phyloP scores from a whole-genome alignment of 2,113 vertebrate species.

The Kryptolebias marmoratus region DNA sequence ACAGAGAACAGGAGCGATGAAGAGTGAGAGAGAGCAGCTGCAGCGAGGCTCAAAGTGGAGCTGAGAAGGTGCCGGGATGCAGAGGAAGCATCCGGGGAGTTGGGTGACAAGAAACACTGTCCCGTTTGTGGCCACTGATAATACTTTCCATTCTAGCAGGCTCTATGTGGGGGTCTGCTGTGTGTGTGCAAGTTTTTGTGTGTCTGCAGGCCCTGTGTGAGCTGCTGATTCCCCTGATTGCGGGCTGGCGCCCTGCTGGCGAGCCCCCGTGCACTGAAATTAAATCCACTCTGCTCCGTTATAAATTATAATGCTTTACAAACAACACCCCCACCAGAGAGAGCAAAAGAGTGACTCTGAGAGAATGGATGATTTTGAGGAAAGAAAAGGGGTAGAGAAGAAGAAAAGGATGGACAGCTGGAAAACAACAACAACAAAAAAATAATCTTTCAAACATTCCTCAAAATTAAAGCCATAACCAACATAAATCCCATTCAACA shows the following conservation, averaged over 20 bases:
- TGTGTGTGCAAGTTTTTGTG: conserved; percentile 46
- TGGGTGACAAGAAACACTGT: conserved; percentile 98
- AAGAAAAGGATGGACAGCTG: not conserved
- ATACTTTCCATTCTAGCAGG: conserved; percentile 96
- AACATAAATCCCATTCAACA: not conserved
- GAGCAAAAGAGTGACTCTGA: conserved; percentile 1
- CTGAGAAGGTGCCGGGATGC: conserved; percentile 88
- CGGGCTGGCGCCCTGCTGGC: conserved; percentile 98
- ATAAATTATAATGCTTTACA: conserved; percentile 99
- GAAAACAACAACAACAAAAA: conserved; percentile 18
- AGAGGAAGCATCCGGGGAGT: conserved; percentile 87
- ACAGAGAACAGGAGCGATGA: conserved; percentile 42
- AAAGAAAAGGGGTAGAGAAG: conserved; percentile 19
- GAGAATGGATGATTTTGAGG: conserved; percentile 7
- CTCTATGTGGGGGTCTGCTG: conserved; percentile 80
- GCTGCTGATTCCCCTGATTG: conserved; percentile 87
- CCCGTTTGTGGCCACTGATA: conserved; percentile 96
- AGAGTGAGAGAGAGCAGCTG: conserved; percentile 62
- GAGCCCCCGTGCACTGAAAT: conserved; percentile 95
- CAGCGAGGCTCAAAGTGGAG: conserved; percentile 62
- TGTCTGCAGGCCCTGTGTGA: conserved; percentile 60
- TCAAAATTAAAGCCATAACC: not conserved
- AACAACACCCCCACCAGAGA: conserved; percentile 96
- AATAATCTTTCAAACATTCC: not conserved
- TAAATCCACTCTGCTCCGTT: conserved; percentile 99